Evolutionary conservation across 2,888 invertebrate genomes (phyloP), one percentile per base, ranked within the genome.

Genomic region (Idaea straminata): DNA sequence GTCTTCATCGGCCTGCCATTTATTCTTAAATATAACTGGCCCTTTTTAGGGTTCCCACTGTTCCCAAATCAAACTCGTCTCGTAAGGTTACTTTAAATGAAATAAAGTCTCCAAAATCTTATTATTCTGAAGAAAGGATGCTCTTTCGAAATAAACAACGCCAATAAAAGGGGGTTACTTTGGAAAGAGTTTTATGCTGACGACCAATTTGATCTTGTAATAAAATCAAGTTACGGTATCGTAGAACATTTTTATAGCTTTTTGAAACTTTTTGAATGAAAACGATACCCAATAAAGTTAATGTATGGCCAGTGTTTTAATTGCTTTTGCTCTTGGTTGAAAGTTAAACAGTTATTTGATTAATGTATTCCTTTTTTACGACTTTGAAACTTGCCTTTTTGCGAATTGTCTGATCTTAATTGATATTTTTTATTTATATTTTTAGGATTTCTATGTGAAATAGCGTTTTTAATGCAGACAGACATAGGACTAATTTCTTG

Each of bases 91-190:
- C 16, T 66, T 62, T 58, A 66, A 81, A 82, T 82, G 81, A 83
- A 83, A 82, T 83, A 80, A 80, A 75, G 71, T 74, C 72, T 69
- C 73, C 71, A 70, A 82, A 84, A 85, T 82, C 79, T 78, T 77
- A 83, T 84, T 83, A 83, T 80, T 72, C 64, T 70, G 77, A 74
- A 77, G 77, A 77, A 74, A 76, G 76, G 74, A 75, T 75, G 77
- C 74, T 80, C 80, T 80, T 81, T 78, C 77, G 77, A 77, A 78
- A 80, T 83, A 83, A 84, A 83, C 81, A 83, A 78, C 79, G 73
- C 74, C 77, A 72, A 81, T 80, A 82, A 83, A 83, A 80, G 76
- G 66, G 76, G 81, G 78, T 76, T 78, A 77, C 76, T 77, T 76
- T 77, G 76, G 73, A 72, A 76, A 77, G 79, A 75, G 76, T 80